Evolutionary conservation across 2,113 vertebrate species (phyloP).

Genomic region (Hydrochoerus hydrochaeris): DNA sequence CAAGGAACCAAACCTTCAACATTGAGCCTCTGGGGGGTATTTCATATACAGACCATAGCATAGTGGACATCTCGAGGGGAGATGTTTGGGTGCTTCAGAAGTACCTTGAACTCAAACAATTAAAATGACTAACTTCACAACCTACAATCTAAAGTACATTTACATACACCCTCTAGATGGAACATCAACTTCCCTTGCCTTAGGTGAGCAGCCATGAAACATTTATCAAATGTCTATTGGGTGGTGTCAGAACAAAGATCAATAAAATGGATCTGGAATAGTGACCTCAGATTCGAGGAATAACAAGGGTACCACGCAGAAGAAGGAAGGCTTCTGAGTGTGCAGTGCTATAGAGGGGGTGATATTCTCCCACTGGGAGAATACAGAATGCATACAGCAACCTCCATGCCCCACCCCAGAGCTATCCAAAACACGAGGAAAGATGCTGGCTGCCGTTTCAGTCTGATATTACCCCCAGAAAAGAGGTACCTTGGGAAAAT

Average conservation of each 20-base stretch:
- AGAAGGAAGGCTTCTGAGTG: too few species aligned
- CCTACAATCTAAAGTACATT: not conserved
- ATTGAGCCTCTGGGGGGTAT: not conserved
- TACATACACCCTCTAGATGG: not conserved
- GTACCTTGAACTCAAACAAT: not conserved
- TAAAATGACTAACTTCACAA: not conserved
- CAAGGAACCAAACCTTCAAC: not conserved
- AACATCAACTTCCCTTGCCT: not conserved
- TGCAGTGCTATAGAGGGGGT: fast-evolving
- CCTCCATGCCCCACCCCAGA: not conserved
- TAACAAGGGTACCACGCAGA: too few species aligned
- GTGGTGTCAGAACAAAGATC: not conserved
- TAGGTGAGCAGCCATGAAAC: not conserved
- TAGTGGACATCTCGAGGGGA: not conserved
- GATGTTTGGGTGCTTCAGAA: not conserved
- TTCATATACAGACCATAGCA: not conserved
- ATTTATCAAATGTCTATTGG: not conserved
- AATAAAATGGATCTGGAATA: too few species aligned
- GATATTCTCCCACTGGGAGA: not conserved
- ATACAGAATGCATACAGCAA: not conserved
- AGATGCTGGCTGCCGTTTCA: not conserved
- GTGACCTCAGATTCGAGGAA: not conserved
- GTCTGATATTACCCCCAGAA: not conserved
- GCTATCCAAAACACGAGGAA: not conserved
- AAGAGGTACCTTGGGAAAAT: not conserved